A percentile compares a stretch with the other conserved stretches of the same genome.
Evolutionary conservation across 2,797 vertebrate genomes (phyloP).

Genomic region (Alectoris magna): DNA sequence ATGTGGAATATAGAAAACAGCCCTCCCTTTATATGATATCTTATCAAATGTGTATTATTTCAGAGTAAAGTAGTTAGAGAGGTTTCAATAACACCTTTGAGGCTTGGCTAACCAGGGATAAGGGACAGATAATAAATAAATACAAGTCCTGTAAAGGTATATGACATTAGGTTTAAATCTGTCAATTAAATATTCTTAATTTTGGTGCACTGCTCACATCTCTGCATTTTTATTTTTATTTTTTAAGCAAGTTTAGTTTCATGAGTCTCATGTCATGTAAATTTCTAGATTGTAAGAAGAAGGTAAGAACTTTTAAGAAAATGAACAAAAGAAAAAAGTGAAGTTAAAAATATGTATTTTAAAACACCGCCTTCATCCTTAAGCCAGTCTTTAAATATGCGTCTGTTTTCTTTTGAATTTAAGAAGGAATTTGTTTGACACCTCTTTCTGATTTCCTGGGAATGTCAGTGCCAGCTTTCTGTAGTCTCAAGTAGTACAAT

Average conservation of each 20-base stretch:
- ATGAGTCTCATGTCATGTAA: background rate
- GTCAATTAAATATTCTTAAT: background rate
- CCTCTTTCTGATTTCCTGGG: background rate
- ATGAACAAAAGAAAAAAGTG: background rate
- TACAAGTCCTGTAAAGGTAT: background rate
- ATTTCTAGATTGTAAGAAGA: background rate
- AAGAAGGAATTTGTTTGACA: background rate
- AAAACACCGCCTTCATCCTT: background rate
- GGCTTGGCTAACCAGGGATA: background rate
- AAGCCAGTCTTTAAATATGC: background rate
- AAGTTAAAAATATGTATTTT: background rate
- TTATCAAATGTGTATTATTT: background rate
- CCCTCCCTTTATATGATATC: background rate
- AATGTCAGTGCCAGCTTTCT: background rate
- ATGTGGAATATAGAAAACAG: background rate
- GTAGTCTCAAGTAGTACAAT: fast-evolving
- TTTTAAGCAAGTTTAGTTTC: background rate
- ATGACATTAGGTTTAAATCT: background rate
- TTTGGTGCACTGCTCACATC: background rate
- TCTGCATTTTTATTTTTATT: background rate
- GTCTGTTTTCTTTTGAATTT: background rate
- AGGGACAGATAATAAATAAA: background rate
- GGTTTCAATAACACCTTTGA: background rate
- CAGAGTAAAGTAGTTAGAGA: fast-evolving
- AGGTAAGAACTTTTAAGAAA: background rate